phyloP scores from a whole-genome alignment of 2,113 vertebrate genomes.

The Callionymus lyra region DNA sequence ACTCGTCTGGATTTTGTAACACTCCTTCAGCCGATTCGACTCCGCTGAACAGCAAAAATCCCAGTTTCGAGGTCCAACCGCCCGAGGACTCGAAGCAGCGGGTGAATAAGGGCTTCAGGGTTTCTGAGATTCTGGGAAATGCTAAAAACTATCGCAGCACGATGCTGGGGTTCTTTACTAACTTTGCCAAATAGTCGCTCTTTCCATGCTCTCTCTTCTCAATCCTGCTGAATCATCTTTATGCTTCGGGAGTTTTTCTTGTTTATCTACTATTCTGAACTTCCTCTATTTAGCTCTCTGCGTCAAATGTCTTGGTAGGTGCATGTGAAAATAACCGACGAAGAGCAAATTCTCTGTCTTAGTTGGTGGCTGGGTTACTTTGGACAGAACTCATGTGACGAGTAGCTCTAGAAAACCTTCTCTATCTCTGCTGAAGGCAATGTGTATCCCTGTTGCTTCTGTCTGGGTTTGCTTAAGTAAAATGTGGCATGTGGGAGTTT shows the following conservation, averaged over 20 bases:
- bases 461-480: slow-evolving; percentile 68
- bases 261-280: slow-evolving; percentile 22
- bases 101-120: slow-evolving; percentile 85
- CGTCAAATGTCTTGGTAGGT: slow-evolving; percentile 21
- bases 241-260: slow-evolving; percentile 28
- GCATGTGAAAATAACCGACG: slow-evolving; percentile 40
- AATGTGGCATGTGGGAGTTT: slow-evolving; percentile 60
- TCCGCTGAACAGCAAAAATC: slow-evolving; percentile 71
- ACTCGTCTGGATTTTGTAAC: slow-evolving; percentile 71
- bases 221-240: slow-evolving; percentile 21
- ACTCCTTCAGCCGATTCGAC: slow-evolving; percentile 65
- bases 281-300: slow-evolving; percentile 20
- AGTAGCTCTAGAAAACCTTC: slow-evolving; percentile 16
- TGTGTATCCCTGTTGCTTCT: slow-evolving; percentile 68
- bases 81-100: slow-evolving; percentile 81
- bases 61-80: slow-evolving; percentile 74
- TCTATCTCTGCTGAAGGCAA: slow-evolving; percentile 49
- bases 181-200: slow-evolving; percentile 55
- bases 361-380: slow-evolving; percentile 19
- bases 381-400: slow-evolving; percentile 16
- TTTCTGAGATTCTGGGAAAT: slow-evolving; percentile 67
- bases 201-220: slow-evolving; percentile 10
- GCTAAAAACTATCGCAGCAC: slow-evolving; percentile 51
- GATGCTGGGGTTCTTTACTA: slow-evolving; percentile 63
- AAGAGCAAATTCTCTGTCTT: slow-evolving; percentile 27